These are phyloP conservation scores for Melopsittacus undulatus DNA, from an alignment of 2,797 vertebrate genomes.

Conservation along the genomic window DNA sequence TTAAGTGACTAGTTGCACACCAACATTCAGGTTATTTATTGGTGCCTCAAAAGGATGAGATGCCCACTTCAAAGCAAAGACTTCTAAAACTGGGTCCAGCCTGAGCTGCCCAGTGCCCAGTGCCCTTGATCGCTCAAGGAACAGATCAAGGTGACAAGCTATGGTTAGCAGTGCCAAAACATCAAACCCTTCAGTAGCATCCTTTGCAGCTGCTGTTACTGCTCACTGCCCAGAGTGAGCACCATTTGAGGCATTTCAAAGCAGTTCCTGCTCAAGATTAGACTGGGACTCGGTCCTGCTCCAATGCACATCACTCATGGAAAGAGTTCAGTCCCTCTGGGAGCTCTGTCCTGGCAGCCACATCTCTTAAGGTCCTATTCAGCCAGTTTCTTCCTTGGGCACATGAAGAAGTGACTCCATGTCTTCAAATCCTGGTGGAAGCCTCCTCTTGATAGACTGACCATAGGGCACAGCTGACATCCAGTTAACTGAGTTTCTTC, in stretches of 20 bases:
- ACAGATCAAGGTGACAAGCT: not conserved
- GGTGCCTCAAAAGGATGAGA: not conserved
- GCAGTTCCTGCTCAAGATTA: rapidly evolving
- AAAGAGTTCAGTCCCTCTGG: not conserved
- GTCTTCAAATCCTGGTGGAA: not conserved
- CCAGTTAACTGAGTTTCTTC: rapidly evolving
- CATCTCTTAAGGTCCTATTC: rapidly evolving
- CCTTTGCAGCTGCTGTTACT: rapidly evolving
- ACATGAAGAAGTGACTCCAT: not conserved
- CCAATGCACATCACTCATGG: rapidly evolving
- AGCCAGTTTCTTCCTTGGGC: rapidly evolving
- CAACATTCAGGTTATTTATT: not conserved
- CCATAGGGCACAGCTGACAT: rapidly evolving
- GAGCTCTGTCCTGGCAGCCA: not conserved
- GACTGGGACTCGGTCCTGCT: not conserved
- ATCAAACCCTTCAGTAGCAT: not conserved
- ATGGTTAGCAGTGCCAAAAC: not conserved
- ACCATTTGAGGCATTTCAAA: not conserved
- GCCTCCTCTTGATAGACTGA: rapidly evolving
- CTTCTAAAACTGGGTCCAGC: not conserved
- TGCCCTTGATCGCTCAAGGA: rapidly evolving
- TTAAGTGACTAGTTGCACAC: not conserved
- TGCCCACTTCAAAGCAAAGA: not conserved
- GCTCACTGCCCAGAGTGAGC: rapidly evolving
- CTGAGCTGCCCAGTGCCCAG: not conserved